Evolutionary conservation across 2,888 invertebrate species (phyloP), one percentile per base, ranked within the genome.

Genomic region (Drosophila tripunctata): DNA sequence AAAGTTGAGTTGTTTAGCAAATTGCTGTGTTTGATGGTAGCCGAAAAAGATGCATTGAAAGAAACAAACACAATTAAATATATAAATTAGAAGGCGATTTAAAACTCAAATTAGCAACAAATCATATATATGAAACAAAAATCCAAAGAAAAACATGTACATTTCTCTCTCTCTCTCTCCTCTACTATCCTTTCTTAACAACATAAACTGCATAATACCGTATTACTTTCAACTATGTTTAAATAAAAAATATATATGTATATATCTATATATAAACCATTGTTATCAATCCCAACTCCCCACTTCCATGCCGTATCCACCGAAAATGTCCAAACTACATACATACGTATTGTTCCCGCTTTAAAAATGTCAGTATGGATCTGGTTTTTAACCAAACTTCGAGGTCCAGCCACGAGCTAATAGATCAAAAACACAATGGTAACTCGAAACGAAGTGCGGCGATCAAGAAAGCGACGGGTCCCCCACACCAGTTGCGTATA

Each of bases 11-110:
- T 71, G 38, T 14, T 51, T 55, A 54, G 38, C 44, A 19, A 47
- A 44, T 36, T 19, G 31, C 24, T 36, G 15, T 66, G 55, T 55
- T 41, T 48, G 12, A 48, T 40, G 12, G 45, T 40, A 47, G 75
- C 48, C 56, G 54, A 21, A 10, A 57, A 14, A 57, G 54, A 50
- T 68, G 45, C 60, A 68, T 74, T 65, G 17, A 73, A 69, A 54
- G 44, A 77, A 81, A 69, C 64, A 85, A 76, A 74, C 80, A 81
- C 83, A 77, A 79, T 86, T 86, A 40, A 21, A 24, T 60, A n/a
- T n/a, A n/a, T 64, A 38, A 45, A 57, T 51, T 54, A 50, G 44
- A 38, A 56, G 47, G 47, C 43, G 15, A 68, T 38, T 54, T 47
- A 52, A 31, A 68, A 14, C 31, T 22, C 48, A 36, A 33, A 57